Evolutionary conservation across 2,113 vertebrate genomes (phyloP).

Genomic region (Delphinus delphis): DNA sequence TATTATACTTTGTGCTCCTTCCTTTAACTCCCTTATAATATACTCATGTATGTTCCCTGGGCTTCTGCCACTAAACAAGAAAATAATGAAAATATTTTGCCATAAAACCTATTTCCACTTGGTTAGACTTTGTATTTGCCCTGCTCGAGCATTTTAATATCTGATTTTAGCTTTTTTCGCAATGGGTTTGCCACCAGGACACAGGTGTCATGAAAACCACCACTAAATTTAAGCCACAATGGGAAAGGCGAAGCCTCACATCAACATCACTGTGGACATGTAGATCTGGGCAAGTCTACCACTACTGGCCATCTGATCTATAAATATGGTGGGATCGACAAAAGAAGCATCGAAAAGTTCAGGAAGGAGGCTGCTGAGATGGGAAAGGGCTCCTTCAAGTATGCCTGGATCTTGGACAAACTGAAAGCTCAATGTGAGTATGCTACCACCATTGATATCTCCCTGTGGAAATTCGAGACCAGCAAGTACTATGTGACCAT

Average conservation of each 20-base stretch:
- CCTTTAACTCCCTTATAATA: slow-evolving; percentile 29
- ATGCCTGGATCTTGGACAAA: background rate
- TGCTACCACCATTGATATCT: background rate
- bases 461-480: background rate
- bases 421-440: background rate
- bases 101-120: background rate
- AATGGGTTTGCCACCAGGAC: background rate
- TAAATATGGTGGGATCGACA: background rate
- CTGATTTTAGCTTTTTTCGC: background rate
- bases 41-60: background rate
- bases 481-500: background rate
- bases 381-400: background rate
- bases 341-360: background rate
- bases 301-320: background rate
- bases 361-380: background rate
- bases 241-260: background rate
- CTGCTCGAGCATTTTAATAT: background rate
- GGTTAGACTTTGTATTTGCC: slow-evolving; percentile 3
- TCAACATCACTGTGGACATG: background rate
- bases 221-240: background rate
- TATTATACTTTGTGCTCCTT: background rate
- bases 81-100: slow-evolving; percentile 29
- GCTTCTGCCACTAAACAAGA: background rate
- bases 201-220: background rate
- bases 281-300: background rate